Base-by-base conservation (phyloP, 2,797 vertebrate genomes). In the Alca torda region DNA sequence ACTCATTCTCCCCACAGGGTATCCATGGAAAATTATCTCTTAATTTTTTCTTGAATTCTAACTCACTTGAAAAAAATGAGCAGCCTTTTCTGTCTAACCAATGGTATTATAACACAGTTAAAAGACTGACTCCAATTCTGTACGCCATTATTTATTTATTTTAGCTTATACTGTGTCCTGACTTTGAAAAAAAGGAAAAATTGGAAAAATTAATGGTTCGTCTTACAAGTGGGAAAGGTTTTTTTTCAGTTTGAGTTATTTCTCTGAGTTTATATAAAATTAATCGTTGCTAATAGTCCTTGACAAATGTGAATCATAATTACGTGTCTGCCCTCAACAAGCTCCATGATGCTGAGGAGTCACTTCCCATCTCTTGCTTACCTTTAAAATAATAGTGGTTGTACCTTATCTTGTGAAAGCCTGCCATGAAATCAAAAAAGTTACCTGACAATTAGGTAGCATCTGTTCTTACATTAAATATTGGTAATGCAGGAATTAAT, bases 251-350 rank as follows among this genome's bases (percentile, higher is more conserved):
- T 83, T 45, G 17, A 37, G 9, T 75, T 35, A n/a, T 50, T 77
- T 48, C 5, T 56, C 37, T 8, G 5, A 35, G 23, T 5, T 48
- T 31, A 64, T 64, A 48, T 24, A 26, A 53, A 72, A 28, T 54
- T 54, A 31, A 21, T 10, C 50, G 2, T 74, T 43, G 33, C 6
- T 63, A 48, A 17, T 21, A 70, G 39, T 56, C 19, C 4, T 64
- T 77, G 30, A 68, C 33, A 50, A 78, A 53, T 19, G 9, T 41
- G 15, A 51, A n/a, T 72, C 48, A 63, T 13, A 60, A 2, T 68
- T 72, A 14, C 0, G 0, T 16, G 28, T 9, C 6, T 56, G 8
- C 61, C n/a, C 14, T 69, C 14, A 79, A 51, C 3, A 25, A 43
- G 13, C 21, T 67, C 15, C 23, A 5, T 23, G n/a, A 30, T 19